Evolutionary conservation across 2,888 invertebrate species (phyloP), one percentile per base, ranked within the genome.

Genomic region (Hypselothyrea guttata): DNA sequence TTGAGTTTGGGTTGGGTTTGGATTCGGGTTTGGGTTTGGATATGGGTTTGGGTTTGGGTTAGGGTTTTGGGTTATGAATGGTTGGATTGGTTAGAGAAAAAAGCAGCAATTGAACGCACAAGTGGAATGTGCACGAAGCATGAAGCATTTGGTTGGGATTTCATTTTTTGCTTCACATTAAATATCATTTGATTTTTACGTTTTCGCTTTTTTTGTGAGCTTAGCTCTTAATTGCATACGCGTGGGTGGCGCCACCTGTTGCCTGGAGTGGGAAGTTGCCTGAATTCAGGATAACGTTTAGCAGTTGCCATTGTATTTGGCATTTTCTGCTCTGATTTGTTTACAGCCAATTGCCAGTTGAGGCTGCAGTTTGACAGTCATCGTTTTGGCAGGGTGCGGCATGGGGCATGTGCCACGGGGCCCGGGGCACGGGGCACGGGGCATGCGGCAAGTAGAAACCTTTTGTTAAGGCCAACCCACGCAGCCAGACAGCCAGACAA

Each of bases 41-140:
- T 9, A 28, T 30, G 22, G 7, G 8, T 18, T 5, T 11, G 38
- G 31, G 22, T 7, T 11, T 33, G 28, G 11, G 22, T 22, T 15
- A 22, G 7, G 40, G 16, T 11, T 12, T 11, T 9, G 13, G 33
- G 54, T 11, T 30, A 31, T 31, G 30, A 16, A 33, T 38, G 48
- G 33, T 51, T 51, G 42, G 52, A 51, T 45, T 57, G 48, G 46
- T 34, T 13, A 12, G 44, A 42, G 54, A 53, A 49, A n/a, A 53
- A 54, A 13, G 53, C 52, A 73, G 71, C 77, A 68, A 71, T 78
- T 75, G 75, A 75, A 68, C 75, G 68, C 55, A 66, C 65, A 74
- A 74, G 65, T 81, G 77, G 68, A 77, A 71, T 77, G 68, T 71
- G 67, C 75, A 77, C 59, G 61, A 68, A 64, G 78, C 75, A 63